Evolutionary conservation across 2,113 vertebrate genomes (phyloP), one percentile per base, ranked within the genome.

Genomic region (Sisor rabdophorus): DNA sequence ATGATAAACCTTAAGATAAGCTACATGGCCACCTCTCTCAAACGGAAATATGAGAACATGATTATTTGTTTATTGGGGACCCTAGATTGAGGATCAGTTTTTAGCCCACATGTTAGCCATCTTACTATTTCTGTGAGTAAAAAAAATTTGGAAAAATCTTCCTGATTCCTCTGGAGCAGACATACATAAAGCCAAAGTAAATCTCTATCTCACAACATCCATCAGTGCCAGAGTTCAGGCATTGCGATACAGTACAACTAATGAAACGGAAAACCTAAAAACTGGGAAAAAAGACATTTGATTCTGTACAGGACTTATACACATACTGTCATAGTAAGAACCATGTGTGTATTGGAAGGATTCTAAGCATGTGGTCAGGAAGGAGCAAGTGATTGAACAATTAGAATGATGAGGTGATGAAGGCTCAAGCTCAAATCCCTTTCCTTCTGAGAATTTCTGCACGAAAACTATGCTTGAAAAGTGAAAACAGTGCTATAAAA

Each of bases 331-430:
- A 3, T 65, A 59, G 55, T 60, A 61, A 70, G 75, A 61, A 28
- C 28, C 48, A 15, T 56, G 76, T 73, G 65, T 80, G 60, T 77
- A 58, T 65, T 47, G 58, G 68, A 59, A 48, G 19, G 22, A 26
- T 48, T 36, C 15, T 54, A 24, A 47, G 8, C 26, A 47, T 77
- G 79, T 53, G 79, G 50, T 55, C 74, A 48, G 56, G 58, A 61
- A 77, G 11, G 65, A 65, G 71, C 13, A 26, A 55, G 36, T 65
- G 58, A 50, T 65, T 73, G 77, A 36, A 40, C 8, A 52, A 26
- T 52, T 20, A 24, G 30, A 15, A 60, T 71, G 54, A 61, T 61
- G 47, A 77, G 48, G 55, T 50, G 54, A 70, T 52, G 65, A 59
- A 77, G 47, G 56, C 30, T 77, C 28, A 53, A 61, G 47, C 55